Evolutionary conservation across 2,888 invertebrate genomes (phyloP).

Genomic region (Ptychoptera albimana): DNA sequence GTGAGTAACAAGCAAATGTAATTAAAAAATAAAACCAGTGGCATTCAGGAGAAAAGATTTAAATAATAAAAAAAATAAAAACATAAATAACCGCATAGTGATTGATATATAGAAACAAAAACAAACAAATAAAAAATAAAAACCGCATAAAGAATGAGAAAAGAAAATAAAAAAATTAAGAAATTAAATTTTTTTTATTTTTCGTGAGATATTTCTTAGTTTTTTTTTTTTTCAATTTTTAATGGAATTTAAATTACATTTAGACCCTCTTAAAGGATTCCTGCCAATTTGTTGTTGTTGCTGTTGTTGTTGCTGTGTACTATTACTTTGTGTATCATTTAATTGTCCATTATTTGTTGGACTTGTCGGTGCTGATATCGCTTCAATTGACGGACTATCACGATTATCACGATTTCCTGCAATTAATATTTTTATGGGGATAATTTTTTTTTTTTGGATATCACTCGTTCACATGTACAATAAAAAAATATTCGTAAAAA

Average conservation of each 20-base stretch:
- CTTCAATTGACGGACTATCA: conserved; percentile 15
- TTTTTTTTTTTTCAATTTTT: no score
- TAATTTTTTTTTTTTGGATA: background rate
- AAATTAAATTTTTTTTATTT: no score
- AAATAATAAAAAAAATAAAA: no score
- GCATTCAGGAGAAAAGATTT: no score
- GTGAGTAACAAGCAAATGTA: no score
- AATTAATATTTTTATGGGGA: conserved; percentile 2
- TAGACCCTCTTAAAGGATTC: conserved; percentile 66
- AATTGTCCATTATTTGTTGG: conserved; percentile 41
- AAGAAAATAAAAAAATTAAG: conserved; percentile 6
- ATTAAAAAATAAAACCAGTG: no score
- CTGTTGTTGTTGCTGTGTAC: conserved; percentile 16
- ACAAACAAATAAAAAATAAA: no score
- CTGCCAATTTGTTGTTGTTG: conserved; percentile 39
- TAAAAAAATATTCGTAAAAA: no score
- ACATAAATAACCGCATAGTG: no score
- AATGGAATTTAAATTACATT: conserved; percentile 40
- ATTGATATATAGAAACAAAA: no score
- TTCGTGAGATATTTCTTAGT: no score
- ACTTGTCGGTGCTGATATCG: conserved; percentile 50
- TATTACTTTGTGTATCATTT: conserved; percentile 15
- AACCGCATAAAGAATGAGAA: background rate
- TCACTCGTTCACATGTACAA: background rate
- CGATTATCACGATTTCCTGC: conserved; percentile 26